phyloP scores from a whole-genome alignment of 2,888 invertebrate genomes.

The Bembecia ichneumoniformis region DNA sequence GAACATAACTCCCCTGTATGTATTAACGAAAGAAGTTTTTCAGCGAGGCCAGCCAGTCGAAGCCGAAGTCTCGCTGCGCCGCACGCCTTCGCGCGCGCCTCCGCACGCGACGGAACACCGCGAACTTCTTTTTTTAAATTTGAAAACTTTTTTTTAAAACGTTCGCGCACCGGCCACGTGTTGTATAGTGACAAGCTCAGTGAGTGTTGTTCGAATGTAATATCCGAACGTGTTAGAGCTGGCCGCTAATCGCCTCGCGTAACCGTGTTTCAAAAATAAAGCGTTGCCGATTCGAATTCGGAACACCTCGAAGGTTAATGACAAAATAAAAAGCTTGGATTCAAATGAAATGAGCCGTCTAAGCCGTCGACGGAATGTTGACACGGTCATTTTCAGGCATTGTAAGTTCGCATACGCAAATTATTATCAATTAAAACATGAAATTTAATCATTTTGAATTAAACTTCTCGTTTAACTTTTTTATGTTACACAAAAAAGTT shows the following conservation, averaged over 20 bases:
- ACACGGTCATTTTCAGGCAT: neutral
- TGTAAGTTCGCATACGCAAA: too few species aligned
- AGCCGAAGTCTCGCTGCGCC: constrained; percentile 46
- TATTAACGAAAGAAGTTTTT: constrained; percentile 61
- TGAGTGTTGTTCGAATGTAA: constrained; percentile 21
- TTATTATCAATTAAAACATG: too few species aligned
- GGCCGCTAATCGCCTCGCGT: constrained; percentile 42
- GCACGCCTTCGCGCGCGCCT: constrained; percentile 42
- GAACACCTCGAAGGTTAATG: constrained; percentile 69
- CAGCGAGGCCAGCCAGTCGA: constrained; percentile 54
- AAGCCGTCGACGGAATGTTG: constrained; percentile 15
- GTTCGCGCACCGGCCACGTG: constrained; percentile 1
- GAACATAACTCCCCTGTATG: constrained; percentile 58
- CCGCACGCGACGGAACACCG: constrained; percentile 28
- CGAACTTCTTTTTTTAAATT: constrained; percentile 18
- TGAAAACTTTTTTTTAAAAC: constrained; percentile 8
- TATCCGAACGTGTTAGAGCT: constrained; percentile 30
- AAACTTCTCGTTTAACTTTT: too few species aligned
- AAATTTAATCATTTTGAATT: too few species aligned
- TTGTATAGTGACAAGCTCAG: constrained; percentile 20
- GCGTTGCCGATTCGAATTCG: constrained; percentile 64
- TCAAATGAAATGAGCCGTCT: constrained; percentile 40
- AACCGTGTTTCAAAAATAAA: constrained; percentile 68
- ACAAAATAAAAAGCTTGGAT: constrained; percentile 66
- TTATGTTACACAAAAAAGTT: too few species aligned